Evolutionary conservation across 2,113 vertebrate species (phyloP).

Genomic region (Bufo bufo): DNA sequence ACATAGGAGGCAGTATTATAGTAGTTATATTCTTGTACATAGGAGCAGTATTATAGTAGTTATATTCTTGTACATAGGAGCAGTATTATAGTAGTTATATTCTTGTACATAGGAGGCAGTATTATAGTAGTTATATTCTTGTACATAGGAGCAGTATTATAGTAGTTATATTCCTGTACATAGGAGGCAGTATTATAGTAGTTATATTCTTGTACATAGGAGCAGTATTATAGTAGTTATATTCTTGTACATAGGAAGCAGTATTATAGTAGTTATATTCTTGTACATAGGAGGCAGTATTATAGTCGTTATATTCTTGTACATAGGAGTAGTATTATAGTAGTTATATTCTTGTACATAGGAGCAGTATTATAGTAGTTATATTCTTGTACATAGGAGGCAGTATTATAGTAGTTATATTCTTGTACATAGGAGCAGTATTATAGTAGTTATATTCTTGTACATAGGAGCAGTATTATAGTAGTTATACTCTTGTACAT

Average conservation of each 20-base stretch:
- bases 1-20: too few species aligned
- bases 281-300: neutral
- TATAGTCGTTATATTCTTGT: constrained; percentile 9
- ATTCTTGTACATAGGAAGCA: neutral
- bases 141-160: too few species aligned
- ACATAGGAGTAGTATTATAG: constrained; percentile 1
- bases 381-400: neutral
- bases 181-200: too few species aligned
- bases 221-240: constrained; percentile 9
- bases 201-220: neutral
- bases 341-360: neutral
- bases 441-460: constrained; percentile 13
- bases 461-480: constrained; percentile 7
- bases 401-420: constrained; percentile 10
- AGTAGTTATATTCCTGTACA: too few species aligned
- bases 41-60: too few species aligned
- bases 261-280: constrained; percentile 15
- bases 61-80: too few species aligned
- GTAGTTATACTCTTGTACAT: neutral
- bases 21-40: too few species aligned
- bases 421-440: constrained; percentile 2
- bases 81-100: too few species aligned
- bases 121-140: too few species aligned
- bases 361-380: neutral
- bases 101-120: too few species aligned